phyloP scores from a whole-genome alignment of 2,113 vertebrate species.

The Camelus bactrianus region DNA sequence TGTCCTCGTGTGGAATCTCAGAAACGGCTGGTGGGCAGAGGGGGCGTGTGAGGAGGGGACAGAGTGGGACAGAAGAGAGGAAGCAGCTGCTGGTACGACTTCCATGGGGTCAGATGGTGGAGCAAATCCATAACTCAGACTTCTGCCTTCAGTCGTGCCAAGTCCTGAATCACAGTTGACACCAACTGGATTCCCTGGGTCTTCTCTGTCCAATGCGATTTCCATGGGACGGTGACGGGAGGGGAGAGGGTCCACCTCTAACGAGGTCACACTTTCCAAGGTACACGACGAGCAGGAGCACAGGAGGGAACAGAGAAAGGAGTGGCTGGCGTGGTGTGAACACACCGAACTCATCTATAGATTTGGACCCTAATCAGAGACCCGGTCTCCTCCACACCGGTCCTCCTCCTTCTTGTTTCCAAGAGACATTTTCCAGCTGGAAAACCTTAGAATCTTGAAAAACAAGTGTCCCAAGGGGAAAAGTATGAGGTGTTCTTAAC shows the following conservation, averaged over 20 bases:
- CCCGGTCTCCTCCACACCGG: not conserved
- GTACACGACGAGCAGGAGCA: not conserved
- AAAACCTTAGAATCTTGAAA: constrained; percentile 66
- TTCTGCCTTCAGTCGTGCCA: not conserved
- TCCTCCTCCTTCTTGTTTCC: constrained; percentile 53
- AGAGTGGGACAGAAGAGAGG: not conserved
- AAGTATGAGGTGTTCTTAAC: constrained; percentile 71
- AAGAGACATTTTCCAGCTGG: constrained; percentile 68
- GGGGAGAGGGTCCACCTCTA: not conserved
- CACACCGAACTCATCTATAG: not conserved
- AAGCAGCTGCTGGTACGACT: not conserved
- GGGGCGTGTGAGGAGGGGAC: not conserved
- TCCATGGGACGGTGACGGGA: not conserved
- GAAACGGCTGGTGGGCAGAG: not conserved
- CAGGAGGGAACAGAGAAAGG: not conserved
- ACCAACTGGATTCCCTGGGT: not conserved
- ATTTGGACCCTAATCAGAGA: not conserved
- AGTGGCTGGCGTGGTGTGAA: not conserved
- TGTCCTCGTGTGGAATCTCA: not conserved
- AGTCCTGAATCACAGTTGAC: not conserved
- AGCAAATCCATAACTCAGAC: not conserved
- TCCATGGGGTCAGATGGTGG: not conserved
- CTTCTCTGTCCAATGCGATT: not conserved
- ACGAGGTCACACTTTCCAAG: not conserved
- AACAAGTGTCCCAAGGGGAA: constrained; percentile 56